These are phyloP conservation scores for Tribolium madens DNA, from an alignment of 1,140 invertebrate species.

Conservation along the genomic window DNA sequence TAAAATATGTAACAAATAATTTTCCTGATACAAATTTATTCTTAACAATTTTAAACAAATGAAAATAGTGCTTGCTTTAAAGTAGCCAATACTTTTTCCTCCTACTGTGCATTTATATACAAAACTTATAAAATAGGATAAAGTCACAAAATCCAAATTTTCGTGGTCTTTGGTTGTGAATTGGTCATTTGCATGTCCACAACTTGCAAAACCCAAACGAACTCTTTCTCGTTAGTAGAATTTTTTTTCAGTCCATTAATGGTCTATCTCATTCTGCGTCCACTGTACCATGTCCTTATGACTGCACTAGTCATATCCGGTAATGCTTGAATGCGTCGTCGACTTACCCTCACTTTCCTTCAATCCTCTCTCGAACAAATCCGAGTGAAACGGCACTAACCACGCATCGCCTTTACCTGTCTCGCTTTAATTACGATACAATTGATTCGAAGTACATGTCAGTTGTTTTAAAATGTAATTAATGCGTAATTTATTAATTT, in stretches of 20 bases:
- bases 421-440: constrained; percentile 44
- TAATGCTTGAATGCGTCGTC: constrained; percentile 40
- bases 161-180: too few species aligned
- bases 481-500: constrained; percentile 64
- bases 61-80: too few species aligned
- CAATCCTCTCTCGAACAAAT: background rate
- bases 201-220: background rate
- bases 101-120: too few species aligned
- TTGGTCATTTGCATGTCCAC: too few species aligned
- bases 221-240: background rate
- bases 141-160: too few species aligned
- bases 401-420: background rate
- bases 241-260: constrained; percentile 42
- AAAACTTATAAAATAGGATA: too few species aligned
- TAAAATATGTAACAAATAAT: too few species aligned
- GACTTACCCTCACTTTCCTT: constrained; percentile 22
- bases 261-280: constrained; percentile 40
- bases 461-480: constrained; percentile 60
- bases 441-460: constrained; percentile 60
- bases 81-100: too few species aligned
- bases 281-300: constrained; percentile 45
- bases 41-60: too few species aligned
- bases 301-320: constrained; percentile 47
- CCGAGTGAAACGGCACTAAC: background rate
- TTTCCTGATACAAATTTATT: too few species aligned